Evolutionary conservation across 2,113 vertebrate species (phyloP), one percentile per base, ranked within the genome.

Genomic region (Chionis minor): DNA sequence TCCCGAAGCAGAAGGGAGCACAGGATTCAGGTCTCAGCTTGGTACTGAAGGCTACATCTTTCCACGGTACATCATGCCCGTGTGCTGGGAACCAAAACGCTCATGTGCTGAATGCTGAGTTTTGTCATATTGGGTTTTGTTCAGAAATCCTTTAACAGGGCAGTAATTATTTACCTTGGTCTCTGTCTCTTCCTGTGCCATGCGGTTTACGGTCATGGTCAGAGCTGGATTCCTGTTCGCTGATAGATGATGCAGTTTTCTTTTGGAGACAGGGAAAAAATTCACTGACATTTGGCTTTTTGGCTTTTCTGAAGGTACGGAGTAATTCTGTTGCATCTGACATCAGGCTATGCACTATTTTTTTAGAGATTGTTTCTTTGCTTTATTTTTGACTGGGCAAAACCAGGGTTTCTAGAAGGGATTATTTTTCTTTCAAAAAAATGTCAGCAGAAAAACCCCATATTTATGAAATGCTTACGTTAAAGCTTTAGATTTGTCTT

Each of bases 141-240:
- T 88, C 58, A 40, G 30, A 58, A 86, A 73, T 40, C 45, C 28
- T 81, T 80, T 77, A 90, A 79, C 1, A 10, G 49, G 24, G 12
- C 35, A 71, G n/a, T 40, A 83, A 80, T 88, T 94, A 93, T 93
- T 96, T 96, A 52, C 92, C 67, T 90, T 88, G 82, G 75, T 92
- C 63, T 66, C 62, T 78, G 27, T 38, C 75, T 86, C 45, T 90
- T 96, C 92, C 86, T 86, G 54, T 81, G 78, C 81, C 66, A 12
- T 82, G 74, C 0, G 0, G 78, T 89, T 88, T 88, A 49, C 14
- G 66, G 62, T 44, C 72, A 42, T 71, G 92, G 79, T 90, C 58
- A 92, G 79, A 92, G n/a, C 38, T 72, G 62, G 3, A 15, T 91
- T 93, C 78, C 54, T 94, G 33, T 63, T 94, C 59, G 35, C 81